Evolutionary conservation across 2,888 invertebrate genomes (phyloP).

Genomic region (Orthosia incerta): DNA sequence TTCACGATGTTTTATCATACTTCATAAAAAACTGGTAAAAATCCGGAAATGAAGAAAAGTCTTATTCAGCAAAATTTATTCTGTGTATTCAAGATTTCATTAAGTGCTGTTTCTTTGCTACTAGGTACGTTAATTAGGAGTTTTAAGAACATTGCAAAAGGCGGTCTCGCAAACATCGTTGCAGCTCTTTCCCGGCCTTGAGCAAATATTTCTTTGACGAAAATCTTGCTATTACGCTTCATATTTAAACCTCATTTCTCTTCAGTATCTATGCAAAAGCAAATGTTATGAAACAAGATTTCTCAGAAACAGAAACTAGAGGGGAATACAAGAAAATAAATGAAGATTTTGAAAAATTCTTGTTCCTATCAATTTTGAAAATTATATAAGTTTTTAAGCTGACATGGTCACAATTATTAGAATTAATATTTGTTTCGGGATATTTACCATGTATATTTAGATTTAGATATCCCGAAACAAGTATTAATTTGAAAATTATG

Average conservation of each 20-base stretch:
- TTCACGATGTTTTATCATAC: constrained; percentile 58
- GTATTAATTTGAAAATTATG: no score
- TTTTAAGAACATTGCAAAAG: constrained; percentile 25
- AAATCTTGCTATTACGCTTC: constrained; percentile 32
- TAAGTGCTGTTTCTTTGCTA: constrained; percentile 30
- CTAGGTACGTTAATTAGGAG: constrained; percentile 38
- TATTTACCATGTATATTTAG: no score
- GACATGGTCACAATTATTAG: no score
- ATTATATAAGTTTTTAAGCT: no score
- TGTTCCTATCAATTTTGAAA: constrained; percentile 24
- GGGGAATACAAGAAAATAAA: not conserved
- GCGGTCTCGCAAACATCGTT: constrained; percentile 26
- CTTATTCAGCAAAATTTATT: constrained; percentile 39
- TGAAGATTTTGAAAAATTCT: not conserved
- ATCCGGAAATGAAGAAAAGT: constrained; percentile 23
- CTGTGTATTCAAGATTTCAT: constrained; percentile 35
- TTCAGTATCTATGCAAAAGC: not conserved
- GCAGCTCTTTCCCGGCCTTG: constrained; percentile 10
- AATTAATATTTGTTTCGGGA: no score
- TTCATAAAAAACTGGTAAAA: constrained; percentile 39
- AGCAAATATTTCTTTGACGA: constrained; percentile 31
- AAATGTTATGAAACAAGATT: constrained; percentile 5
- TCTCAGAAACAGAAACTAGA: not conserved
- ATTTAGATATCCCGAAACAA: no score
- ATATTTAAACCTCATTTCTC: constrained; percentile 24